Evolutionary conservation across 2,888 invertebrate species (phyloP), one percentile per base, ranked within the genome.

Genomic region (Eupithecia pulchellata): DNA sequence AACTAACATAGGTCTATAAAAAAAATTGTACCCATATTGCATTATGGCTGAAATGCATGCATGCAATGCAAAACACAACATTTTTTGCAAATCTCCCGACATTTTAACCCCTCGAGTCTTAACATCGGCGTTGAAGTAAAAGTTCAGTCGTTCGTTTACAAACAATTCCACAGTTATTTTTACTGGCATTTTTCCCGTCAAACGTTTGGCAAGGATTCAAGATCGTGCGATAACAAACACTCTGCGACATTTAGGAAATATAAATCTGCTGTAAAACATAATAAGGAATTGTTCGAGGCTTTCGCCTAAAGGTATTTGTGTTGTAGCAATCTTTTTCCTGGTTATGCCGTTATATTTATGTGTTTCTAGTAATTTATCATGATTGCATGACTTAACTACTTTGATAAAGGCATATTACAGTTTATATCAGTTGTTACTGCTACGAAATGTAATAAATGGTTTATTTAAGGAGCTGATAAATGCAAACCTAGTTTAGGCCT

Each of bases 191-290:
- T 66, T 62, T 32, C 42, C 61, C 55, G 20, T 55, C 42, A 68
- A 71, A 66, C 57, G 58, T 55, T 72, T 72, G 68, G 72, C 68
- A 68, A 57, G n/a, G 29, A 62, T 65, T 65, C 68, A 71, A 71
- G 68, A 71, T 68, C 61, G 39, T 62, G 42, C 61, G 68, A 65
- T 65, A 68, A 65, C 39, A 39, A 61, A 61, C 29, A 29, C 55
- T 61, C 58, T 29, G 55, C 36, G 36, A 36, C 34, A 32, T 64
- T 64, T 67, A 52, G 32, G 39, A 61, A 64, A 63, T 63, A 29
- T 57, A 57, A 27, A 57, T 57, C 29, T 29, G 29, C 29, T 57
- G 57, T 57, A 29, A 57, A 57, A 57, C 29, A 29, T 29, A 57
- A 29, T 17, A 57, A 8, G 57, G 20, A 29, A 57, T 57, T 57